Base-by-base conservation (phyloP, 2,888 invertebrate genomes). In the Habroteleia sp. region DNA sequence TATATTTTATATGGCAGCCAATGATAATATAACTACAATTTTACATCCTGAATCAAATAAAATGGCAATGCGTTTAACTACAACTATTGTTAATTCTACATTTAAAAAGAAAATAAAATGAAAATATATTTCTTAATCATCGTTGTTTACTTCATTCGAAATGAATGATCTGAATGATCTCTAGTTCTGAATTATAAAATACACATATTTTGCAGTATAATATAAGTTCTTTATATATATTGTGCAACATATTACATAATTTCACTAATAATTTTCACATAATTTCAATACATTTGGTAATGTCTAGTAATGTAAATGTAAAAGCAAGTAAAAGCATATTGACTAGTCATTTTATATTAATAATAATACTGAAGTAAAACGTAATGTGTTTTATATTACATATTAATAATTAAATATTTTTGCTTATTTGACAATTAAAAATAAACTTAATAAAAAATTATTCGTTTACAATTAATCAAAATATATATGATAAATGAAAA, bases 11-110 rank as follows among this genome's bases (percentile, higher is more conserved):
- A 85, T 60, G 86, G 86, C 0, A 90, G 90, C 91, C 41, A 90
- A 91, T 77, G 91, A 91, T 81, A 89, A 89, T 58, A 90, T 89
- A 71, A 86, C 90, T 11, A 77, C 90, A 31, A 81, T 91, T 58
- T 82, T 91, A 73, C 85, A 87, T 69, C 81, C 86, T 7, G 76
- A 79, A 60, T 82, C 80, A 23, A 77, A 85, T n/a, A 10, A 50
- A 56, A 82, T 83, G 69, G 58, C 89, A 29, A 72, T 89, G 76
- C 84, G 84, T 37, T 8, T 2, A 1, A 52, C 13, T 56, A 86
- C 82, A 73, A 27, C 60, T 25, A 29, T 66, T 63, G 56, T 66
- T 48, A 78, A 14, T 37, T 25, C 16, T 5, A 35, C 23, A 17
- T 13, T 10, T 7, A 39, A 42, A 14, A 8, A 31, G 14, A 48